Percentiles rank a stretch among this genome's conserved stretches.
phyloP scores from a whole-genome alignment of 2,797 vertebrate species.

The Clangula hyemalis region DNA sequence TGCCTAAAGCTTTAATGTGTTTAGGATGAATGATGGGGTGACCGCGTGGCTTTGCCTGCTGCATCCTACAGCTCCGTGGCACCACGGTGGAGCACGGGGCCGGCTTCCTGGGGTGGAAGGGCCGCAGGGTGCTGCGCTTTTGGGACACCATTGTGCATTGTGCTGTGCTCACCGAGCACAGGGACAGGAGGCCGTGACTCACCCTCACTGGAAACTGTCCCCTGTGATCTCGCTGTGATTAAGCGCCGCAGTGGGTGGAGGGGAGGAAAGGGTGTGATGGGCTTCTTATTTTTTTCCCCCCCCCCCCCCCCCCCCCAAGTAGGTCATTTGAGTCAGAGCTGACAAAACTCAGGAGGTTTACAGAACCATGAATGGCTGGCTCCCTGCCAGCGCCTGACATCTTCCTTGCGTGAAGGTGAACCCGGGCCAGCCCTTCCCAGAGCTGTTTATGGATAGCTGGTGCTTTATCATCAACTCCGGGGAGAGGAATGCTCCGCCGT shows the following conservation, averaged over 20 bases:
- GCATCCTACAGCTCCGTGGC: background rate
- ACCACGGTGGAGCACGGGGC: rapidly evolving
- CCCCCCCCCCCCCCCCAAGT: background rate
- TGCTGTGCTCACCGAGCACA: background rate
- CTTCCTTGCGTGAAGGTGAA: conserved; percentile 62
- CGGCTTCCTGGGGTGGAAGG: background rate
- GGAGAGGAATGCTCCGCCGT: conserved; percentile 49
- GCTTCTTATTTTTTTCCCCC: background rate
- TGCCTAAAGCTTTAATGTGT: background rate
- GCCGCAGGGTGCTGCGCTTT: rapidly evolving
- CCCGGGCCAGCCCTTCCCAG: conserved; percentile 57
- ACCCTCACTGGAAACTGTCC: conserved; percentile 1
- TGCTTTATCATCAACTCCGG: conserved; percentile 31
- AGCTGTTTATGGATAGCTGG: conserved; percentile 52
- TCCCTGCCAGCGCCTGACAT: conserved; percentile 54
- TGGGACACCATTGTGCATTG: too few species aligned
- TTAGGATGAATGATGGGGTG: background rate
- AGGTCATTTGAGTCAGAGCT: conserved; percentile 35
- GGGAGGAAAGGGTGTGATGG: conserved; percentile 54
- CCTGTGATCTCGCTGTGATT: background rate
- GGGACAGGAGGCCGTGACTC: background rate
- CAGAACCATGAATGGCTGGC: conserved; percentile 58
- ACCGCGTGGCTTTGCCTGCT: background rate
- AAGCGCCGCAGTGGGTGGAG: conserved; percentile 23
- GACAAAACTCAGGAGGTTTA: conserved; percentile 40